Evolutionary conservation across 2,797 vertebrate genomes (phyloP), one percentile per base, ranked within the genome.

Genomic region (Tachyglossus aculeatus): DNA sequence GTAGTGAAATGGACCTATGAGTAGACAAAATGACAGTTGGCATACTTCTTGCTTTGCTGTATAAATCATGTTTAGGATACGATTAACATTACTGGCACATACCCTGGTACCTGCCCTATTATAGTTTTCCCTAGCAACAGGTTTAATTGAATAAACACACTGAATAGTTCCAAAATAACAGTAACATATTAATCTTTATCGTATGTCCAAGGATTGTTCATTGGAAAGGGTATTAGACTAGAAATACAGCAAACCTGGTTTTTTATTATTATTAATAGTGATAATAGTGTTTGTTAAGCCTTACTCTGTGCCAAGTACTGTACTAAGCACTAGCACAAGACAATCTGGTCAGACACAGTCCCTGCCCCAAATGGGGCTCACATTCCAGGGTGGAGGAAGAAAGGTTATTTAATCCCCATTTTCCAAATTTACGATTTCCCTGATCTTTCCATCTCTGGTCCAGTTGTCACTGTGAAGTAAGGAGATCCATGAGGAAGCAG

Each of bases 21-120:
- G 66, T 67, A 88, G 83, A 88, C 74, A 65, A 61, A 34, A 48
- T 55, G 87, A 92, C 90, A 91, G 89, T 86, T 90, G 86, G 77
- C 56, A 73, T 43, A 32, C 82, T 81, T 81, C 85, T 77, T 74
- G 67, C 75, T 82, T 54, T 76, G 50, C 78, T 61, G 77, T 76
- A 58, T 83, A 91, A 92, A 92, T 83, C 89, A 82, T 71, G 59
- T 84, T 86, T 78, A 81, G 77, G 88, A 71, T 59, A 78, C 75
- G 88, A 90, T 88, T 88, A 89, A 80, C 74, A 56, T 63, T 87
- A 81, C 71, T 84, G 78, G 58, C 80, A 83, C 59, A 41, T 44
- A 83, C 43, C 33, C 73, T 75, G 54, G 52, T 59, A 65, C 77
- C 67, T 81, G 77, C 85, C 81, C 37, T 52, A 11, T 52, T 73